A percentile compares a stretch with the other conserved stretches of the same genome.
Conservation (phyloP, 35 echinoderm and acorn worm species). For the Hemicentrotus pulcherrimus region DNA sequence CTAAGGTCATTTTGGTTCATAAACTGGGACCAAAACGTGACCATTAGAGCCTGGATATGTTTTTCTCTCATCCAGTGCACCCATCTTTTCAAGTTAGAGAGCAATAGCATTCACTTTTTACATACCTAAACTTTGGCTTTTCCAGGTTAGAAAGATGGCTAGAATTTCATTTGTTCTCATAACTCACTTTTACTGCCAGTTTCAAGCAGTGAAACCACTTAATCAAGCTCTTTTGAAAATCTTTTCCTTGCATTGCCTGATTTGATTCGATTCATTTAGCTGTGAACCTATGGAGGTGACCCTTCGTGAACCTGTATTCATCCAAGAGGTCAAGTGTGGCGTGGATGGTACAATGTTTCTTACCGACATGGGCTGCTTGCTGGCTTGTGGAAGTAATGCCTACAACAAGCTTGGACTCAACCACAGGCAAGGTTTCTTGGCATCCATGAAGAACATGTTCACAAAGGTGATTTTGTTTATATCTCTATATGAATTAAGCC, state of each 20-base stretch:
- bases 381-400: slow-evolving; percentile 92
- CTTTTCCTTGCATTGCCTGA: background rate
- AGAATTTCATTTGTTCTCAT: too few species aligned
- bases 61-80: too few species aligned
- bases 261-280: slow-evolving; percentile 47
- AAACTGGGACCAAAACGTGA: too few species aligned
- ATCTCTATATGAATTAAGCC: background rate
- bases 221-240: too few species aligned
- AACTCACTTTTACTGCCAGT: too few species aligned
- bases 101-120: too few species aligned
- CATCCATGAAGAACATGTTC: slow-evolving; percentile 99
- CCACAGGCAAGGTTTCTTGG: slow-evolving; percentile 94
- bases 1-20: too few species aligned
- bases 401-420: slow-evolving; percentile 96
- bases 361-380: slow-evolving; percentile 79
- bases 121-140: too few species aligned
- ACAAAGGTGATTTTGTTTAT: slow-evolving; percentile 72
- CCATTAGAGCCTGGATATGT: too few species aligned
- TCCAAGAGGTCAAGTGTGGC: slow-evolving; percentile 90
- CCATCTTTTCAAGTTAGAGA: too few species aligned
- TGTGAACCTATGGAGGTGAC: slow-evolving; percentile 87
- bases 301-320: slow-evolving; percentile 75
- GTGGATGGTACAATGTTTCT: slow-evolving; percentile 98
- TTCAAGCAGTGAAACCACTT: too few species aligned
- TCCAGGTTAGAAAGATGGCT: too few species aligned